phyloP scores from a whole-genome alignment of 1,140 invertebrate species.

The Drosophila neocordata region DNA sequence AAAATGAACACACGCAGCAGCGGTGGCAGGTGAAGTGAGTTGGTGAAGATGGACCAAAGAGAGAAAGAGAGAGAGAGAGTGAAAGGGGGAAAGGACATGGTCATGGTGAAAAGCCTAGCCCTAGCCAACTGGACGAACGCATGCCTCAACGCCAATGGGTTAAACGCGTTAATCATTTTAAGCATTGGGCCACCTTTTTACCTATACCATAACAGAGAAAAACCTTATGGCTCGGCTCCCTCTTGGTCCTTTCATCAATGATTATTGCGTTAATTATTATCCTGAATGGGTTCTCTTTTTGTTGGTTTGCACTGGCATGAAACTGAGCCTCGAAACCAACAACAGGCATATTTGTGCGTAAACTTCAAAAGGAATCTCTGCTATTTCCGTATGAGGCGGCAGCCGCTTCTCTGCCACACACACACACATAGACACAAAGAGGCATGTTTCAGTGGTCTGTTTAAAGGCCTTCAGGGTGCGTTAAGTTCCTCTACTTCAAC shows the following conservation, averaged over 20 bases:
- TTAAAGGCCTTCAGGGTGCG: constrained; percentile 38
- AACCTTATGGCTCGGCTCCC: background rate
- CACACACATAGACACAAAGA: background rate
- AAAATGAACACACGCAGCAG: constrained; percentile 73
- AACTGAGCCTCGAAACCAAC: background rate
- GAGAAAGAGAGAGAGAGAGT: background rate
- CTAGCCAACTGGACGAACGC: constrained; percentile 33
- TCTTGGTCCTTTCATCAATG: constrained; percentile 69
- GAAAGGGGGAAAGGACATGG: background rate
- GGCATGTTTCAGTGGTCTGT: constrained; percentile 37
- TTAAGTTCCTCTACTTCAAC: constrained; percentile 39
- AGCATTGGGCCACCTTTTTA: constrained; percentile 45
- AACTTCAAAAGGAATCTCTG: constrained; percentile 81
- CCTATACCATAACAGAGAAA: no score
- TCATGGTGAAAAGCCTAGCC: constrained; percentile 1
- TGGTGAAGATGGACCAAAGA: background rate
- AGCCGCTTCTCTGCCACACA: constrained; percentile 15
- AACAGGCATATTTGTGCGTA: constrained; percentile 74
- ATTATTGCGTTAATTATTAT: constrained; percentile 82
- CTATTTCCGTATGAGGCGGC: constrained; percentile 69
- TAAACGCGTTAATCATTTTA: constrained; percentile 73
- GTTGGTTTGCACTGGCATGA: background rate
- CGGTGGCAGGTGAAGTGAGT: constrained; percentile 13
- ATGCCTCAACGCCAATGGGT: constrained; percentile 57
- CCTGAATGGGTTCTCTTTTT: constrained; percentile 46